Conservation (phyloP, 2,113 vertebrate genomes). For the Felis chaus region DNA sequence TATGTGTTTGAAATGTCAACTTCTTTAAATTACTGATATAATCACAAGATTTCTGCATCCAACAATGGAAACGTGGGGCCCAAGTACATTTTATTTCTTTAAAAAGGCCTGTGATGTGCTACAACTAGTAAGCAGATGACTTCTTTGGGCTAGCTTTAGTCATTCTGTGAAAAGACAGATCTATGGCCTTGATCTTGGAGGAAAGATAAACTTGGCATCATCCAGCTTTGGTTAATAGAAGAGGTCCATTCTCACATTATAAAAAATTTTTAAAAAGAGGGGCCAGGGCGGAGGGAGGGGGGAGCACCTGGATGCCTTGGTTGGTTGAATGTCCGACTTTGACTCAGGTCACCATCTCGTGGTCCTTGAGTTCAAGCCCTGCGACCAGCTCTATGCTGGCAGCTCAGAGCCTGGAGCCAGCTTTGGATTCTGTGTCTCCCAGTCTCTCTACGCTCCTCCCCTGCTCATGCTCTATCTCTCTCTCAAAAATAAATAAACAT, state of each 20-base stretch:
- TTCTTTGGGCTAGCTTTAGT: not conserved
- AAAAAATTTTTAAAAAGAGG: no score
- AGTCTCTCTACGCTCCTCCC: no score
- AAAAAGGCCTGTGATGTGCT: not conserved
- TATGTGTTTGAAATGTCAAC: not conserved
- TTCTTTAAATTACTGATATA: not conserved
- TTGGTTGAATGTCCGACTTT: no score
- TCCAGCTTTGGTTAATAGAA: not conserved
- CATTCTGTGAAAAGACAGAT: not conserved
- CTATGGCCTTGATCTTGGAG: not conserved
- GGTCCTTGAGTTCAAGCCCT: no score
- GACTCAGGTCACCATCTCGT: no score
- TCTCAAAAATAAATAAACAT: no score
- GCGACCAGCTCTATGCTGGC: no score
- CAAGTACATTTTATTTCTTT: constrained; percentile 8
- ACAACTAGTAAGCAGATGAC: not conserved
- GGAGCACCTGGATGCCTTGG: no score
- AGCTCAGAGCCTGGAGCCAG: no score
- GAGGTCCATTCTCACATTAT: not conserved
- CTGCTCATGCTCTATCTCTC: no score
- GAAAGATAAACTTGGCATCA: constrained; percentile 25
- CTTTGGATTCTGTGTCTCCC: no score
- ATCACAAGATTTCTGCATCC: not conserved
- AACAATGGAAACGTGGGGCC: not conserved
- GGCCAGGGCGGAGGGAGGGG: no score